Conservation (phyloP, 2,113 vertebrate genomes). For the Phodopus roborovskii region DNA sequence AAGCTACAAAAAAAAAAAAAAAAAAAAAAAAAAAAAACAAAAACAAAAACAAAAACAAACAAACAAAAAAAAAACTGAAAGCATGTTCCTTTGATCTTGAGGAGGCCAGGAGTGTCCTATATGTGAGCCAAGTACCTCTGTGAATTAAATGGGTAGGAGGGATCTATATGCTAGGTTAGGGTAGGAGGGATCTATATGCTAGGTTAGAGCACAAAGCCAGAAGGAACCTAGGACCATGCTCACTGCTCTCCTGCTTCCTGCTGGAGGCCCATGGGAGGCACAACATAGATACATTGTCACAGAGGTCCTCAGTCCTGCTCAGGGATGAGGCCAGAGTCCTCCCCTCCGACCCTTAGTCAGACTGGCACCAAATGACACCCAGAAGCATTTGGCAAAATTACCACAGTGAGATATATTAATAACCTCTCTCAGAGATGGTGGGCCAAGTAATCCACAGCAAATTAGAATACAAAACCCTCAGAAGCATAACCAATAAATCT, state of each 20-base stretch:
- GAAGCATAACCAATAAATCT: not conserved
- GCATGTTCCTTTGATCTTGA: not conserved
- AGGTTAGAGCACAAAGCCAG: not conserved
- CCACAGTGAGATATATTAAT: not conserved
- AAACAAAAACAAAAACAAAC: not conserved
- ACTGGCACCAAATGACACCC: not conserved
- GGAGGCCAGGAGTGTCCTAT: not conserved
- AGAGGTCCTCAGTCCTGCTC: not conserved
- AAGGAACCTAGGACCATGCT: fast-evolving
- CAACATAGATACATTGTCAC: not conserved
- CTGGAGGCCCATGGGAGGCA: not conserved
- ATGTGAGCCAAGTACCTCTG: not conserved
- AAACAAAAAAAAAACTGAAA: not conserved
- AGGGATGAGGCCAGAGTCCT: not conserved
- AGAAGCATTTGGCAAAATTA: not conserved
- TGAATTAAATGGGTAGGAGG: not conserved
- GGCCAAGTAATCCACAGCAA: not conserved
- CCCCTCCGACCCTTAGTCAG: not conserved
- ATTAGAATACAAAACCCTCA: not conserved
- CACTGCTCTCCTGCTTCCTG: not conserved
- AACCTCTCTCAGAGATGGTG: not conserved
- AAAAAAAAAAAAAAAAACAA: too few species aligned
- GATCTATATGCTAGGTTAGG: too few species aligned
- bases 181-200: not conserved
- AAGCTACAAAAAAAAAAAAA: too few species aligned